phyloP scores from a whole-genome alignment of 2,797 vertebrate genomes.

The Thunnus albacares region DNA sequence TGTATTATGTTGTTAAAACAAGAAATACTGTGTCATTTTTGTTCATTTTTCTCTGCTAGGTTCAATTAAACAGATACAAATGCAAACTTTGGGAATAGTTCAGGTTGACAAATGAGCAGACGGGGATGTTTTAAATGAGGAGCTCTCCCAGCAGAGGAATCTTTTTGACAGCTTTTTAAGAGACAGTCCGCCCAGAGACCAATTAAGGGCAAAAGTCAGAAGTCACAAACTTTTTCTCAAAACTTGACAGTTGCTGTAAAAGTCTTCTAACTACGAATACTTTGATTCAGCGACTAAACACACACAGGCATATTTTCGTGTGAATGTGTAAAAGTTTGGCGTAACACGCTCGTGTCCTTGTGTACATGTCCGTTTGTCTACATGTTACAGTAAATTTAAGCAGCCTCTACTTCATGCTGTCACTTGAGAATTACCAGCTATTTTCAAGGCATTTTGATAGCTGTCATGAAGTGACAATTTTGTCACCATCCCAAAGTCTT shows the following conservation, averaged over 20 bases:
- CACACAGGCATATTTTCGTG: not conserved
- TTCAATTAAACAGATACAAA: not conserved
- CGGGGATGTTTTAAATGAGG: slow-evolving; percentile 16
- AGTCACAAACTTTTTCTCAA: slow-evolving; percentile 45
- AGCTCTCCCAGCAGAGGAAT: slow-evolving; percentile 9
- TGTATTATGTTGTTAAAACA: not conserved
- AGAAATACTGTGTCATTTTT: not conserved
- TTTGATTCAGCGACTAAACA: slow-evolving; percentile 22
- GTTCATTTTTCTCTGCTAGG: not conserved
- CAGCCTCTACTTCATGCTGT: slow-evolving; percentile 29
- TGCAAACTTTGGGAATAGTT: not conserved
- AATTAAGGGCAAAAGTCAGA: slow-evolving; percentile 64
- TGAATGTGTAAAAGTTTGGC: not conserved
- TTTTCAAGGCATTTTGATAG: slow-evolving; percentile 57
- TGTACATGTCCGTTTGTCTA: slow-evolving; percentile 12
- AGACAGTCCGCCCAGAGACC: slow-evolving; percentile 26
- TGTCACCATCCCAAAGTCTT: slow-evolving; percentile 58
- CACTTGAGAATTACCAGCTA: slow-evolving; percentile 42
- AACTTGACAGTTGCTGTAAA: slow-evolving; percentile 32
- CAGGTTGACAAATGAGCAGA: slow-evolving; percentile 10
- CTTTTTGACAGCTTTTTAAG: slow-evolving; percentile 37
- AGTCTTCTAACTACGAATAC: not conserved
- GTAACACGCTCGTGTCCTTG: not conserved
- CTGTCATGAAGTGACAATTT: slow-evolving; percentile 64
- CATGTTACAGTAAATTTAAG: slow-evolving; percentile 16